These are phyloP conservation scores for Hycleus cichorii DNA, from an alignment of 1,140 invertebrate genomes.

Conservation along the genomic window DNA sequence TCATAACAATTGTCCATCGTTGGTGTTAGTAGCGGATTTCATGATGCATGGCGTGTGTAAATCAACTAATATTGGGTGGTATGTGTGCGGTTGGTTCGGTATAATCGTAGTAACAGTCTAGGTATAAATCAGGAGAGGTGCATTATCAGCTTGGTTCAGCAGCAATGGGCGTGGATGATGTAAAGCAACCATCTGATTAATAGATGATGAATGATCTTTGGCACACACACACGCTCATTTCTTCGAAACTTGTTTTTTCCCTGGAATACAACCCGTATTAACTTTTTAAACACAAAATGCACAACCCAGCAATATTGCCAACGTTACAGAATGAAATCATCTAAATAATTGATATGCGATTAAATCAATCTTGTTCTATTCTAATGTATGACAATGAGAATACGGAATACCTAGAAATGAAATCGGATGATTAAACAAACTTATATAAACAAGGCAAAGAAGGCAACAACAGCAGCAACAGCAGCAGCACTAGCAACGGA, in stretches of 20 bases:
- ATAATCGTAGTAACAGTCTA: conserved; percentile 8
- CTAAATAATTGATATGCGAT: no score
- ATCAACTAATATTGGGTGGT: conserved; percentile 16
- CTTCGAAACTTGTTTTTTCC: no score
- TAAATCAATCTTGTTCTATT: no score
- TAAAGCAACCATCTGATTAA: conserved; percentile 27
- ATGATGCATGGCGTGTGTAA: conserved; percentile 17
- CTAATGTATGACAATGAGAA: no score
- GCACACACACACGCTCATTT: no score
- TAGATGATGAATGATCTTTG: conserved; percentile 23
- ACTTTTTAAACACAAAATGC: no score
- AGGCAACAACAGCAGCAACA: not conserved
- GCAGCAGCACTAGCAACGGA: conserved; percentile 8
- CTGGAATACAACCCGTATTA: no score
- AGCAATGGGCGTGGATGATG: conserved; percentile 16
- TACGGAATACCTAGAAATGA: conserved; percentile 12
- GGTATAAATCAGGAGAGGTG: conserved; percentile 9
- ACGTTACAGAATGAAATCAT: no score
- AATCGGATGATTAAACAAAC: conserved; percentile 21
- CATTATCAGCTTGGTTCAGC: conserved; percentile 29
- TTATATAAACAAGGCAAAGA: conserved; percentile 24
- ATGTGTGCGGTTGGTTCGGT: conserved; percentile 7
- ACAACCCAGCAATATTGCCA: no score
- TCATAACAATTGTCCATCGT: no score
- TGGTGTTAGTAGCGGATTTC: not conserved